Evolutionary conservation across 2,888 invertebrate genomes (phyloP).

Genomic region (Lottia gigantea): DNA sequence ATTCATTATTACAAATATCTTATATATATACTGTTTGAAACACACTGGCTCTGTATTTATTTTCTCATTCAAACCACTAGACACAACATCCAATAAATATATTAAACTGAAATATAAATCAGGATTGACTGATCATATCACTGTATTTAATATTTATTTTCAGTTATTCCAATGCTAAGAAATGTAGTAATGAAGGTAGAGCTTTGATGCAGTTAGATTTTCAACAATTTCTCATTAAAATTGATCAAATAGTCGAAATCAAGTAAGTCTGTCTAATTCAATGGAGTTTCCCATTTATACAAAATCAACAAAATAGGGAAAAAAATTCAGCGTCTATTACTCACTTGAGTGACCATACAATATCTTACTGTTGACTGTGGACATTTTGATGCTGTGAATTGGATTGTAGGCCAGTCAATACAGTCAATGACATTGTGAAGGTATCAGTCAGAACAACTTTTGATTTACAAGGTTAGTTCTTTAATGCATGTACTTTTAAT

Average conservation of each 20-base stretch:
- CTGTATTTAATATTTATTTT: background rate
- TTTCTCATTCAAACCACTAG: background rate
- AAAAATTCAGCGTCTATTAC: too few species aligned
- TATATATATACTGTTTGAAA: too few species aligned
- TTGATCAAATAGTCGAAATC: conserved; percentile 84
- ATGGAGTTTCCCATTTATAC: too few species aligned
- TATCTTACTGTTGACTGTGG: too few species aligned
- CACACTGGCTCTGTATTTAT: background rate
- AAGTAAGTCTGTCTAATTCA: too few species aligned
- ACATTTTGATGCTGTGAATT: too few species aligned
- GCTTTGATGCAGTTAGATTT: conserved; percentile 98
- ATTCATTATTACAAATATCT: too few species aligned
- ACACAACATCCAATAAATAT: background rate
- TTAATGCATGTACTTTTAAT: background rate
- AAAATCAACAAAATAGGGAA: too few species aligned
- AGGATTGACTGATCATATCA: background rate
- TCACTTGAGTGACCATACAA: too few species aligned
- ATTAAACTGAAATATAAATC: too few species aligned
- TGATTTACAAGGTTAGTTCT: background rate
- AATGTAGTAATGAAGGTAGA: conserved; percentile 95
- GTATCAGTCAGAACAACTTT: background rate
- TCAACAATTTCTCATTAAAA: conserved; percentile 89
- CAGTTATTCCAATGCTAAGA: conserved; percentile 75
- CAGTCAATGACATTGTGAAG: too few species aligned
- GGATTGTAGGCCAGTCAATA: too few species aligned